phyloP scores from a whole-genome alignment of 2,113 vertebrate species.

The Zosterops japonicus region DNA sequence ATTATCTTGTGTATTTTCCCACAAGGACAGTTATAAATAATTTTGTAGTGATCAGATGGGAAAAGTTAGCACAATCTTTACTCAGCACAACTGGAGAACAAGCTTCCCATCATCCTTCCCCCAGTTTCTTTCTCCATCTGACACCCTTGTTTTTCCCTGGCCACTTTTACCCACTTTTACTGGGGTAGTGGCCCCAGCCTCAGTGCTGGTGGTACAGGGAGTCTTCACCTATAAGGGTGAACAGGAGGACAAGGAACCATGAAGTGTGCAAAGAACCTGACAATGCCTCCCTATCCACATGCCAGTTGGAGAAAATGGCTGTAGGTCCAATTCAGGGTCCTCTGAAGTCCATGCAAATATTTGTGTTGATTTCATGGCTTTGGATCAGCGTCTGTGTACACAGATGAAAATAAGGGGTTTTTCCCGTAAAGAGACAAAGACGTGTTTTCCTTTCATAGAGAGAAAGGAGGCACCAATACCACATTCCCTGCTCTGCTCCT shows the following conservation, averaged over 20 bases:
- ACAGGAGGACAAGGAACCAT: background rate
- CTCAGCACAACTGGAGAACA: background rate
- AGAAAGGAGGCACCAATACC: background rate
- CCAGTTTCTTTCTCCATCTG: background rate
- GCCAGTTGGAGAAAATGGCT: background rate
- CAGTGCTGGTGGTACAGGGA: background rate
- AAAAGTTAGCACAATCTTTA: constrained; percentile 6
- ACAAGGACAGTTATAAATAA: constrained; percentile 49
- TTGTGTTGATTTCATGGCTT: constrained; percentile 54
- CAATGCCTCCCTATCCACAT: background rate
- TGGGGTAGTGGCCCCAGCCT: too few relatives aligned
- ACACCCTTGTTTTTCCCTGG: background rate
- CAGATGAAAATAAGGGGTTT: background rate
- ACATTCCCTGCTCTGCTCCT: background rate
- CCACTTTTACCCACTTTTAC: background rate
- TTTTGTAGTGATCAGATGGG: constrained; percentile 2
- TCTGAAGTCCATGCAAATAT: constrained; percentile 48
- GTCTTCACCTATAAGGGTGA: background rate
- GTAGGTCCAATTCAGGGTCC: background rate
- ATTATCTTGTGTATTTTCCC: constrained; percentile 8
- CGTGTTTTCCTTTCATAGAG: constrained; percentile 31
- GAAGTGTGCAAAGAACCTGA: background rate
- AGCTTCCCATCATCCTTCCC: background rate
- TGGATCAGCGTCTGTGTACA: background rate
- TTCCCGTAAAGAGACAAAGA: background rate